Percentiles rank a stretch among this genome's conserved stretches.
phyloP scores from a whole-genome alignment of 2,797 vertebrate genomes.

The Ispidina lecontei region DNA sequence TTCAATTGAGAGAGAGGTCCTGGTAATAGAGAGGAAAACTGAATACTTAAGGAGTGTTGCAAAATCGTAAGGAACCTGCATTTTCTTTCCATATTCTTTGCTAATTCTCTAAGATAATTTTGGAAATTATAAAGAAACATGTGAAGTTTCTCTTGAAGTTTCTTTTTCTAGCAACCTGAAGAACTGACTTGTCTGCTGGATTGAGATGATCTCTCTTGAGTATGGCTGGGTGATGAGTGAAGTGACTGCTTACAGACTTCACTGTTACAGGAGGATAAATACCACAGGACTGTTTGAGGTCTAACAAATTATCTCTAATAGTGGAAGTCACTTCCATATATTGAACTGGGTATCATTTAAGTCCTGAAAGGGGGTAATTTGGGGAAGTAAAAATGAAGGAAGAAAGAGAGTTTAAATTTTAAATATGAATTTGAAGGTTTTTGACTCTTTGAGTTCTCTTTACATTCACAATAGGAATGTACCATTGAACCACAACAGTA shows the following conservation, averaged over 20 bases:
- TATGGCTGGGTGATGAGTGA: not conserved
- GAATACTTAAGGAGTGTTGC: constrained; percentile 83
- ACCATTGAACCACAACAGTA: not conserved
- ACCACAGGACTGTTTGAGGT: not conserved
- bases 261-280: not conserved
- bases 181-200: not conserved
- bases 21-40: constrained; percentile 83
- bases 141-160: not conserved
- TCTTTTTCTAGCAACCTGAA: not conserved
- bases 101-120: not conserved
- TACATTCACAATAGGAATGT: not conserved
- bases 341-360: not conserved
- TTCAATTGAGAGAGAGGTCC: constrained; percentile 80
- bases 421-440: not conserved
- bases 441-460: not conserved
- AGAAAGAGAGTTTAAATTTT: not conserved
- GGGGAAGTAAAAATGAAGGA: not conserved
- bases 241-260: not conserved
- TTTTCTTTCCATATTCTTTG: not conserved
- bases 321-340: not conserved
- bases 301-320: not conserved
- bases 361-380: not conserved
- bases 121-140: not conserved
- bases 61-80: constrained; percentile 78
- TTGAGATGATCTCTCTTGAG: not conserved